Evolutionary conservation across 2,797 vertebrate genomes (phyloP).

Genomic region (Melanotaenia boesemani): DNA sequence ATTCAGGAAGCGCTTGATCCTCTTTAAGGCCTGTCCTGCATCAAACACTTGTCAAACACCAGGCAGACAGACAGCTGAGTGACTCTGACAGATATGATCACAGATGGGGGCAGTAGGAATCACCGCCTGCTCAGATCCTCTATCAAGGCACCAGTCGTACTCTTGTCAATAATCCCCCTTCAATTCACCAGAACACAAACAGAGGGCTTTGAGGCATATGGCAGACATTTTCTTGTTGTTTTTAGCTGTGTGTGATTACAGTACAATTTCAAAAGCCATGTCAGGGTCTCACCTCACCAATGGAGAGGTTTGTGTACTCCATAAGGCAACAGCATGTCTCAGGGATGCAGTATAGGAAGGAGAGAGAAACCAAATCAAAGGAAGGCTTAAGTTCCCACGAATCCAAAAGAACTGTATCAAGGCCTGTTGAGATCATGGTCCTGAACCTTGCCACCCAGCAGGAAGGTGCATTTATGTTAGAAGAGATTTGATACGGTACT

Average conservation of each 20-base stretch:
- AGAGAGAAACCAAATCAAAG: constrained; percentile 73
- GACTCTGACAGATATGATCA: constrained; percentile 76
- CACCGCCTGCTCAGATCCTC: constrained; percentile 53
- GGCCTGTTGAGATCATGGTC: constrained; percentile 60
- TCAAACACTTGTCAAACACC: constrained; percentile 79
- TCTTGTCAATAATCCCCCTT: constrained; percentile 74
- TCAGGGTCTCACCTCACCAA: constrained; percentile 77
- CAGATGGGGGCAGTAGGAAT: constrained; percentile 68
- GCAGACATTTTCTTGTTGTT: constrained; percentile 82
- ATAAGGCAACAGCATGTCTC: constrained; percentile 64
- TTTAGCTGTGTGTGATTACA: constrained; percentile 79
- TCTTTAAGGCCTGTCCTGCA: constrained; percentile 76
- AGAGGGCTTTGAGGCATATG: constrained; percentile 77
- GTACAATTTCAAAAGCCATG: constrained; percentile 79
- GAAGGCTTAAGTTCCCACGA: constrained; percentile 59
- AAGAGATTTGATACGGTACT: constrained; percentile 67
- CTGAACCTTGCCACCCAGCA: constrained; percentile 66
- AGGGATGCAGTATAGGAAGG: constrained; percentile 56
- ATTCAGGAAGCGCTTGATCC: constrained; percentile 77
- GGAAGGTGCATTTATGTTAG: constrained; percentile 58
- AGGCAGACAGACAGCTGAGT: constrained; percentile 79
- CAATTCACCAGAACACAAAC: constrained; percentile 71
- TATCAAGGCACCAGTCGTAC: constrained; percentile 46
- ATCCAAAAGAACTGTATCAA: constrained; percentile 69
- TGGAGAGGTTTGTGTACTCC: constrained; percentile 61